phyloP scores from a whole-genome alignment of 2,113 vertebrate genomes.

The Phrynosoma platyrhinos region DNA sequence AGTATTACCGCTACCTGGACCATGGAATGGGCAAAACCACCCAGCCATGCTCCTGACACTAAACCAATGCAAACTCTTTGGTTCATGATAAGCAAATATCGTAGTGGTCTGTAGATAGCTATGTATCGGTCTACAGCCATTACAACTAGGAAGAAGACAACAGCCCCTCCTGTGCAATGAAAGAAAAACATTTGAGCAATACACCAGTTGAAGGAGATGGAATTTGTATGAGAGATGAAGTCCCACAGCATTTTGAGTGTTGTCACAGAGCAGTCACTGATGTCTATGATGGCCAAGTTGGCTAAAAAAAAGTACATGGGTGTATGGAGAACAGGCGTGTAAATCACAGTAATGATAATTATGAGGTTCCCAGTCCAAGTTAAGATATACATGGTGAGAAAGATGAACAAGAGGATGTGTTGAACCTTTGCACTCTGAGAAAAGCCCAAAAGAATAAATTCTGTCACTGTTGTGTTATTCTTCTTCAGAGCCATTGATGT shows the following conservation, averaged over 20 bases:
- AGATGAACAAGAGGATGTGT: slow-evolving; percentile 20
- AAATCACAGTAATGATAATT: neutral
- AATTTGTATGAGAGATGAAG: slow-evolving; percentile 13
- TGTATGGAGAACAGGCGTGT: neutral
- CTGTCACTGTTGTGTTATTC: slow-evolving; percentile 12
- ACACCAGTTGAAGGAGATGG: slow-evolving; percentile 19
- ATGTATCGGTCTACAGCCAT: slow-evolving; percentile 25
- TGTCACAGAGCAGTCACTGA: slow-evolving; percentile 4
- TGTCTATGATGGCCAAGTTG: slow-evolving; percentile 22
- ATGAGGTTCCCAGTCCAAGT: slow-evolving; percentile 33
- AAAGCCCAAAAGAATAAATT: slow-evolving; percentile 36
- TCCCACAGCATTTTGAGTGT: slow-evolving; percentile 2
- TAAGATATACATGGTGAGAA: slow-evolving; percentile 8
- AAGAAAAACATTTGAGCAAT: slow-evolving; percentile 25
- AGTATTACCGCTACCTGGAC: slow-evolving; percentile 21
- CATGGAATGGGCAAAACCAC: slow-evolving; percentile 34
- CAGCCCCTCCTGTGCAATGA: slow-evolving; percentile 21
- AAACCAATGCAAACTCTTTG: neutral
- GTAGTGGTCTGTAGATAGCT: slow-evolving; percentile 34
- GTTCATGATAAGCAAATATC: slow-evolving; percentile 29
- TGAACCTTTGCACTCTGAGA: slow-evolving; percentile 16
- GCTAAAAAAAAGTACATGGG: slow-evolving; percentile 41
- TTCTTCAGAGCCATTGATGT: slow-evolving; percentile 21
- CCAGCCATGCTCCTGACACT: slow-evolving; percentile 25
- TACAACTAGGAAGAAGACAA: slow-evolving; percentile 13